Conservation (phyloP, 2,888 invertebrate species). For the Trimorus sp. region DNA sequence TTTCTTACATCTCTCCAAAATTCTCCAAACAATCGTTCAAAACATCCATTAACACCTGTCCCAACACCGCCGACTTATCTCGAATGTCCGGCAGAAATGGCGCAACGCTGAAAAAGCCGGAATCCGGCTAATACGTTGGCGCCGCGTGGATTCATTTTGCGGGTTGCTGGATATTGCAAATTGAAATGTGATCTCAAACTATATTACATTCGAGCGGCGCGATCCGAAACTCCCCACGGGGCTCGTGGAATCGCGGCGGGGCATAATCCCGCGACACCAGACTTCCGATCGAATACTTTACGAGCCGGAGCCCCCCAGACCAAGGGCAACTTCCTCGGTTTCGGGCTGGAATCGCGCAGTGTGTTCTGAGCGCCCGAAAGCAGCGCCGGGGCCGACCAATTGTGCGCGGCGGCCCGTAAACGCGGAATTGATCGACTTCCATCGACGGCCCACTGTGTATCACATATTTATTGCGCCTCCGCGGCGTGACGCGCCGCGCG, state of each 20-base stretch:
- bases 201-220: slow-evolving; percentile 54
- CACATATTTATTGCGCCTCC: slow-evolving; percentile 48
- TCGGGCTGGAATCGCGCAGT: slow-evolving; percentile 57
- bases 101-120: background rate
- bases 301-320: slow-evolving; percentile 65
- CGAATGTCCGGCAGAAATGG: background rate
- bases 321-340: slow-evolving; percentile 65
- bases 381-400: slow-evolving; percentile 31
- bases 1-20: too few relatives aligned
- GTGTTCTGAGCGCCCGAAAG: slow-evolving; percentile 57
- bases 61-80: background rate
- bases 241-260: slow-evolving; percentile 52
- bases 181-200: slow-evolving; percentile 66
- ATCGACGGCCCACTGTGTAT: slow-evolving; percentile 28
- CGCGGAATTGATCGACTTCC: slow-evolving; percentile 57
- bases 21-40: too few relatives aligned
- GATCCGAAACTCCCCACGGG: slow-evolving; percentile 63
- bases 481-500: slow-evolving; percentile 11
- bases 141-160: slow-evolving; percentile 52
- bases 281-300: slow-evolving; percentile 64
- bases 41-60: too few relatives aligned
- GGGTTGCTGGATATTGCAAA: slow-evolving; percentile 62
- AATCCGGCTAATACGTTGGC: slow-evolving; percentile 33
- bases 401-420: slow-evolving; percentile 53
- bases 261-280: slow-evolving; percentile 63